Conservation (phyloP, 92 coral and sea anemone genomes). For the Actinostola sp. region DNA sequence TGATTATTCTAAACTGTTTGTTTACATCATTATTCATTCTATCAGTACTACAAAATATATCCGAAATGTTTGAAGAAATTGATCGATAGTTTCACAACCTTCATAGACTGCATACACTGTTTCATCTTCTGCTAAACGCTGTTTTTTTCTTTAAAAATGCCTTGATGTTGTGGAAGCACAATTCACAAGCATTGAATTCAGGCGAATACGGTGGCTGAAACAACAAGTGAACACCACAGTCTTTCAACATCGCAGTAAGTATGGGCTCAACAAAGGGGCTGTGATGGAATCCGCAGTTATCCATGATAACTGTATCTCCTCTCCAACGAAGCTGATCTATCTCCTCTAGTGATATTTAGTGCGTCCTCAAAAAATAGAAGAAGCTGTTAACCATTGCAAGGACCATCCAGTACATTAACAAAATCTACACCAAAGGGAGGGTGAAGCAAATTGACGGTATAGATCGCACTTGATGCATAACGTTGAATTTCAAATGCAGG, state of each 20-base stretch:
- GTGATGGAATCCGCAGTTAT: slow-evolving; percentile 74
- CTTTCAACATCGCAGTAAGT: slow-evolving; percentile 29
- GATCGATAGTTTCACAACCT: slow-evolving; percentile 25
- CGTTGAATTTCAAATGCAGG: slow-evolving; percentile 47
- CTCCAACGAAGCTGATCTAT: slow-evolving; percentile 51
- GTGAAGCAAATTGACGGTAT: slow-evolving; percentile 49
- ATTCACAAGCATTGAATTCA: slow-evolving; percentile 45
- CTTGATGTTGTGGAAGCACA: slow-evolving; percentile 50
- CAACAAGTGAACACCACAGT: slow-evolving; percentile 23
- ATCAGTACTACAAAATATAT: slow-evolving; percentile 22
- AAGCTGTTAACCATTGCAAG: slow-evolving; percentile 24
- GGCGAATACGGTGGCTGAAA: slow-evolving; percentile 64
- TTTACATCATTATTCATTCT: neutral
- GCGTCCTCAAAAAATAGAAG: slow-evolving; percentile 40
- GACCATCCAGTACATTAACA: slow-evolving; percentile 35
- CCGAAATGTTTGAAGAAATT: slow-evolving; percentile 29
- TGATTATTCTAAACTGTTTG: neutral
- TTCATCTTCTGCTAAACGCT: slow-evolving; percentile 41
- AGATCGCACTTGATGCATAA: slow-evolving; percentile 45
- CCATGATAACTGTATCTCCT: slow-evolving; percentile 63
- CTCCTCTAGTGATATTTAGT: slow-evolving; percentile 33
- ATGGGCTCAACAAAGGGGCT: slow-evolving; percentile 41
- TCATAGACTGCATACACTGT: slow-evolving; percentile 42
- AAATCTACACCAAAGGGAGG: slow-evolving; percentile 41
- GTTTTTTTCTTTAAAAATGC: slow-evolving; percentile 33